These are phyloP conservation scores for Aselliscus stoliczkanus DNA, from an alignment of 2,797 vertebrate species.

Conservation along the genomic window DNA sequence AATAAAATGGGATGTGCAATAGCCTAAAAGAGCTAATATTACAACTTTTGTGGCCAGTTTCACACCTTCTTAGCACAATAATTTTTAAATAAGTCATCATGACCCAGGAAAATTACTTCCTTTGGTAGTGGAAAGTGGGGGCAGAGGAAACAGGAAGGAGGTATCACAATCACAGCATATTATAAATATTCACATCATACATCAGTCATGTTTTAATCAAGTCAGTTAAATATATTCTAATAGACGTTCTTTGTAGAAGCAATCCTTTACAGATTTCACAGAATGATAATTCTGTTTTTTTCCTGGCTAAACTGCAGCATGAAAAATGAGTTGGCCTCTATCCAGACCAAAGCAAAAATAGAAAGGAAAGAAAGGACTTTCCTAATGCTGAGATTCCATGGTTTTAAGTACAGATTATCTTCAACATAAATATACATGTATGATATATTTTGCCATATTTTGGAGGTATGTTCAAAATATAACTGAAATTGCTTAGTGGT, in stretches of 20 bases:
- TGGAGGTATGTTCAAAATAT: not conserved
- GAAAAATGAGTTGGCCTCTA: not conserved
- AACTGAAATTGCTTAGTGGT: not conserved
- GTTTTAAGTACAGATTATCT: not conserved
- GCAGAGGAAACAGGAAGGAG: not conserved
- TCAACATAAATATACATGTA: not conserved
- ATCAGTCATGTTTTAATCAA: not conserved
- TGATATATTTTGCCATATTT: not conserved
- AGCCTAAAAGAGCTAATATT: conserved; percentile 65
- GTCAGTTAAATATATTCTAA: not conserved
- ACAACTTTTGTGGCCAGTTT: conserved; percentile 67
- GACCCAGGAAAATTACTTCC: conserved; percentile 58
- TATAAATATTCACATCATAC: conserved; percentile 32
- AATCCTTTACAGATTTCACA: not conserved
- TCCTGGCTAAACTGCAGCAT: not conserved
- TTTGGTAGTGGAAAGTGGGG: not conserved
- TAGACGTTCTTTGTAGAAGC: not conserved
- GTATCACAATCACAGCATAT: conserved; percentile 33
- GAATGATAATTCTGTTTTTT: not conserved
- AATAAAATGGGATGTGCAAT: conserved; percentile 70
- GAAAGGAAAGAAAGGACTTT: not conserved
- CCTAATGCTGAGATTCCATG: not conserved
- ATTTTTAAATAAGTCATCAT: conserved; percentile 72
- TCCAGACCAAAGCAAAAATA: not conserved
- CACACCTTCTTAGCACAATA: conserved; percentile 48